Conservation (phyloP, 2,113 vertebrate genomes). For the Cryptotis parvus region DNA sequence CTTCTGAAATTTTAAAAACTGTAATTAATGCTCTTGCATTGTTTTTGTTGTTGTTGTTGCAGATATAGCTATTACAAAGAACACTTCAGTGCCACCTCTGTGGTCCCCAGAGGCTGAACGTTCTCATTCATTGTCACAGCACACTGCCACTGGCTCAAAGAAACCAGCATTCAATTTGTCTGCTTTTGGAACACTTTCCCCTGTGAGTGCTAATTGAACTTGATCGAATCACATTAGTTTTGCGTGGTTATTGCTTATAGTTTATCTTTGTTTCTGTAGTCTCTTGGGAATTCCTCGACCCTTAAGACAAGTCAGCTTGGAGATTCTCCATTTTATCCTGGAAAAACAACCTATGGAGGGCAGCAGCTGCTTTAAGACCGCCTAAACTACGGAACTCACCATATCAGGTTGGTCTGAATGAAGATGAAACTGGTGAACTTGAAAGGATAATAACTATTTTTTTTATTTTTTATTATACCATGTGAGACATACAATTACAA, state of each 20-base stretch:
- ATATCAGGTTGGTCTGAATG: conserved; percentile 90
- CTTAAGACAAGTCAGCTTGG: conserved; percentile 95
- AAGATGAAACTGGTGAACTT: not conserved
- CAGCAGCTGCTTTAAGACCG: conserved; percentile 90
- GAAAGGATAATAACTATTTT: not conserved
- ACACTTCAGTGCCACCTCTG: conserved; percentile 90
- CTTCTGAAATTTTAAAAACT: conserved; percentile 24
- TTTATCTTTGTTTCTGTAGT: conserved; percentile 81
- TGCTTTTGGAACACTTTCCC: conserved; percentile 94
- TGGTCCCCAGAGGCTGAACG: conserved; percentile 96
- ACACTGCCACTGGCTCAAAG: conserved; percentile 91
- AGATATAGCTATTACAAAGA: conserved; percentile 96
- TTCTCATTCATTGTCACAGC: conserved; percentile 90
- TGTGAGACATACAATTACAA: no score
- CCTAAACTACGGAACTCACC: conserved; percentile 89
- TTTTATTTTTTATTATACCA: no score
- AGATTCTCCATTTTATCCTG: conserved; percentile 97
- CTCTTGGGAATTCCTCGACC: conserved; percentile 92
- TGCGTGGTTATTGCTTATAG: conserved; percentile 68
- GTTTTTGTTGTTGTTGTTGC: conserved; percentile 73
- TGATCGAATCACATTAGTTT: conserved; percentile 59
- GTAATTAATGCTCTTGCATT: not conserved
- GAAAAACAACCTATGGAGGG: conserved; percentile 97
- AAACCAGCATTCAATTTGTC: conserved; percentile 97
- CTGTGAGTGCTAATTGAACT: conserved; percentile 89